Base-by-base conservation (phyloP, 2,797 vertebrate species). In the Zalophus californianus region DNA sequence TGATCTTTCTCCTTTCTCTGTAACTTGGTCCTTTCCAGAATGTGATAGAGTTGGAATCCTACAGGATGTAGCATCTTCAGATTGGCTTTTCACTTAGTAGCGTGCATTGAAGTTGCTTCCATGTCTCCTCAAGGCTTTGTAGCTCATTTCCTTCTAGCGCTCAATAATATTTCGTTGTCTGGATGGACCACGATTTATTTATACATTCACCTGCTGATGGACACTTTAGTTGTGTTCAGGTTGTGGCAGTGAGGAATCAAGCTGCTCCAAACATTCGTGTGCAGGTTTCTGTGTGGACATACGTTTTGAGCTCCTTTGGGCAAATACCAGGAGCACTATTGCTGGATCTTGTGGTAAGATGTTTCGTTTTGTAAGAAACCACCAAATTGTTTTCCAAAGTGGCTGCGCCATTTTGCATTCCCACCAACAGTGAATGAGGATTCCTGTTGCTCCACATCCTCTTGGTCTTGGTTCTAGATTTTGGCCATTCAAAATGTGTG, bases 141-240 rank as follows among this genome's bases (percentile, higher is more conserved):
- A 29, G 6, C 25, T 20, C 29, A 9, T 23, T 21, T 29, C 38
- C 21, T 64, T 64, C 41, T 44, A 23, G 38, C 13, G 16, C 2
- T 27, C 27, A n/a, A 13, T 48, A 32, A 62, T n/a, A 64, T 1
- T 21, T 16, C 6, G 0, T 44, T n/a, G 56, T n/a, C 58, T n/a
- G 41, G 27, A n/a, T 8, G 41, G 0, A 62, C 27, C 80, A 8
- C 10, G 7, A 5, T 23, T 32, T 21, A 48, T 5, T 44, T 7
- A 32, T 64, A 18, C 2, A 1, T 23, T 62, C 38, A 48, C 27
- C 27, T 48, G 21, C 18, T 48, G 38, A 48, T 32, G 38, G 27
- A 21, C 58, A 32, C 29, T 10, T 8, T 48, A 41, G 27, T 32
- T 20, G 58, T 1, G 0, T 32, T 27, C 11, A 2, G 3, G 16